Base-by-base conservation (phyloP, 2,797 vertebrate genomes). In the Diplodus puntazzo region DNA sequence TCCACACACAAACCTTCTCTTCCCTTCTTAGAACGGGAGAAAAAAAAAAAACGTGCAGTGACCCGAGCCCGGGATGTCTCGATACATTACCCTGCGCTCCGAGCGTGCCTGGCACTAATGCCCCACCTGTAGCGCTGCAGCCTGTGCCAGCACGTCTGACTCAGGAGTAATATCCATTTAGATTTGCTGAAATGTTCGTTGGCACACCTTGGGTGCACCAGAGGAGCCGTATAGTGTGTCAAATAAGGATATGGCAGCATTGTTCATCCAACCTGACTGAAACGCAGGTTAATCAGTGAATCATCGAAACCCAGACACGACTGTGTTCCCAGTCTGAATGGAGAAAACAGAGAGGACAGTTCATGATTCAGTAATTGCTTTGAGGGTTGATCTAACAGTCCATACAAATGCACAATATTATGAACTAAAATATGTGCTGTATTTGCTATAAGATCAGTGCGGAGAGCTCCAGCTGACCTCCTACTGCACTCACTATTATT, bases 181-280 rank as follows among this genome's bases (percentile, higher is more conserved):
- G 87, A 94, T 86, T 88, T 59, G 53, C 82, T 95, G 89, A 95
- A 95, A 95, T 94, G 95, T 95, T 94, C 92, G 95, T 93, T 83
- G 87, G 87, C 85, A 87, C 89, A 87, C 87, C 83, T 78, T 21
- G 39, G 80, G 75, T 42, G 79, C 84, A 77, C 81, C 74, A 48
- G 86, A 82, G 85, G 83, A 84, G 84, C 82, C 73, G 88, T 82
- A 77, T 75, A 81, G 76, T 77, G 83, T 92, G 89, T 92, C 90
- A 86, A 79, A 77, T 75, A 42, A 86, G 81, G 87, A 78, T 84
- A 70, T 67, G 83, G 85, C 86, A 80, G 69, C 84, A 8, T 74
- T 68, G 71, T 79, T 82, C 23, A 27, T 86, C 84, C 86, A 79
- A 73, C 70, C 76, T 63, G 23, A 39, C 48, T 39, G 65, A 73